Evolutionary conservation across 2,888 invertebrate genomes (phyloP).

Genomic region (Malacosoma neustria): DNA sequence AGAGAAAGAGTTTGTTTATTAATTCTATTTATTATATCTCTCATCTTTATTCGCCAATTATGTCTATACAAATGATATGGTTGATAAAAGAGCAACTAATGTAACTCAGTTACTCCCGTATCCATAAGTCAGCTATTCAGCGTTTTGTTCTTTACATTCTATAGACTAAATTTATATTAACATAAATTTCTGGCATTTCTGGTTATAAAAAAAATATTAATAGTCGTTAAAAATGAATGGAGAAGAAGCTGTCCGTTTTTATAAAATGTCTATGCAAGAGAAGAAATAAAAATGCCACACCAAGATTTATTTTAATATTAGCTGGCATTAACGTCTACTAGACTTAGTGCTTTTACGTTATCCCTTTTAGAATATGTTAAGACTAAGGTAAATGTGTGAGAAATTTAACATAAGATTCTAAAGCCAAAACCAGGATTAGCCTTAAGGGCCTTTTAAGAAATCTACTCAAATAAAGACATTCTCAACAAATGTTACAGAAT

Average conservation of each 20-base stretch:
- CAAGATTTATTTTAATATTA: constrained; percentile 28
- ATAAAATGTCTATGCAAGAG: constrained; percentile 18
- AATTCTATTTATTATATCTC: no score
- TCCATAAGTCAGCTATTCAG: no score
- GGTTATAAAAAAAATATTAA: no score
- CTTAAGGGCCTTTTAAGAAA: constrained; percentile 62
- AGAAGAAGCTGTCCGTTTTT: constrained; percentile 15
- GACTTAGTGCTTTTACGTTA: constrained; percentile 22
- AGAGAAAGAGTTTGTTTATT: no score
- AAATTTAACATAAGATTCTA: constrained; percentile 43
- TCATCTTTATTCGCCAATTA: no score
- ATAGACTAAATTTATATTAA: no score
- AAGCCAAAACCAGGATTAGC: constrained; percentile 56
- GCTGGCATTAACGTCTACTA: constrained; percentile 18
- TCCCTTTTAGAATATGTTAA: constrained; percentile 28
- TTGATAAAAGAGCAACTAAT: no score
- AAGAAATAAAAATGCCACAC: constrained; percentile 24
- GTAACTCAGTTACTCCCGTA: no score
- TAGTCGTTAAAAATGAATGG: background rate
- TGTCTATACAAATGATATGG: no score
- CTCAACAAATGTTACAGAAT: constrained; percentile 72
- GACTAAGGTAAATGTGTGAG: constrained; percentile 33
- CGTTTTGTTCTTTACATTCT: no score
- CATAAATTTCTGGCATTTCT: no score
- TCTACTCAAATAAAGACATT: constrained; percentile 70